Percentiles rank a stretch among this genome's conserved stretches.
Evolutionary conservation across 2,113 vertebrate genomes (phyloP).

Genomic region (Brienomyrus longianalis): DNA sequence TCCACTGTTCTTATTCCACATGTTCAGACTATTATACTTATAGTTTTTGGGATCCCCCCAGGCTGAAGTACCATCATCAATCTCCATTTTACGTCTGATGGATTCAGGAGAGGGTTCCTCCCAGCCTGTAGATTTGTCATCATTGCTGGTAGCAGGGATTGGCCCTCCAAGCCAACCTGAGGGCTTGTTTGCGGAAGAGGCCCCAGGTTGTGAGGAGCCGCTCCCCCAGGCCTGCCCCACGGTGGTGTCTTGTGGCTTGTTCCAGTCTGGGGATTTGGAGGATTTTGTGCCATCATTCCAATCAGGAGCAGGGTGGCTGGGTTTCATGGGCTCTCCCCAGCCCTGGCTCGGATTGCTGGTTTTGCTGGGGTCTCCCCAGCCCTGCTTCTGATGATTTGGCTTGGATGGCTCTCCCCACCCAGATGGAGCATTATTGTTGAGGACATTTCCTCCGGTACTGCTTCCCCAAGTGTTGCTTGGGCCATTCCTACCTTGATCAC

Average conservation of each 20-base stretch:
- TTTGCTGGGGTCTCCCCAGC: conserved; percentile 73
- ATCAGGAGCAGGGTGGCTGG: conserved; percentile 59
- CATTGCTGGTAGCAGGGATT: conserved; percentile 71
- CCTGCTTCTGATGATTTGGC: conserved; percentile 63
- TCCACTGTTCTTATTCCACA: conserved; percentile 85
- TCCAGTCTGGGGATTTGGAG: conserved; percentile 76
- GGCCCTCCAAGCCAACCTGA: conserved; percentile 84
- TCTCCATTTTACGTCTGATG: conserved; percentile 87
- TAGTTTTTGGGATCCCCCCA: conserved; percentile 91
- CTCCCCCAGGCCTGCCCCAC: conserved; percentile 63
- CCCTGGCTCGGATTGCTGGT: conserved; percentile 57
- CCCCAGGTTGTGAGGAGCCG: conserved; percentile 32
- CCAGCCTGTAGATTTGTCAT: conserved; percentile 84
- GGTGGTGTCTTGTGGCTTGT: conserved; percentile 70
- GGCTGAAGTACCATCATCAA: conserved; percentile 92
- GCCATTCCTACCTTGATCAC: conserved; percentile 69
- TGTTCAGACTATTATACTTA: conserved; percentile 81
- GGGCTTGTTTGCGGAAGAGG: conserved; percentile 42
- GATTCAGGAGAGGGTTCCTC: conserved; percentile 95
- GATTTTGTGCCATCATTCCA: conserved; percentile 65
- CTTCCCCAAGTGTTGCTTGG: conserved; percentile 75
- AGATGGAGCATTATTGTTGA: conserved; percentile 55
- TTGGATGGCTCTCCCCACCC: conserved; percentile 77
- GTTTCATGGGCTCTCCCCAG: conserved; percentile 72
- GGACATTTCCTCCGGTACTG: conserved; percentile 43